Base-by-base conservation (phyloP, 2,113 vertebrate genomes). In the Trogon surrucura region DNA sequence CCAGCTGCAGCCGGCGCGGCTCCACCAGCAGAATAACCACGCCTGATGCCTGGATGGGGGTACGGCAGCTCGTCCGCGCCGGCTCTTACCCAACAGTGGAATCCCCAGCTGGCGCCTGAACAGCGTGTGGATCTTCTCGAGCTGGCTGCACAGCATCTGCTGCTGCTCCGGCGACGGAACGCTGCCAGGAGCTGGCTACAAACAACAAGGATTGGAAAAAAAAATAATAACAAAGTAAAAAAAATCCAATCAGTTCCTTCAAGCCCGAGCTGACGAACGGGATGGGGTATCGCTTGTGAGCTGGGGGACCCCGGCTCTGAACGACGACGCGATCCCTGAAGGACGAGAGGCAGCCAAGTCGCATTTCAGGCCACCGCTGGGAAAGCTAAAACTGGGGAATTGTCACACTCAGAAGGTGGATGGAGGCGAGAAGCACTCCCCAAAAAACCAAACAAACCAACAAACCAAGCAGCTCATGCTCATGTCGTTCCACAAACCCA, bases 51-150 rank as follows among this genome's bases (percentile, higher is more conserved):
- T 21, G 50, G 36, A 22, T 44, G 10, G 5, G 11, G 3, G 0
- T 14, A 32, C 1, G 16, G 16, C 57, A 14, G 78, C 60, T 27
- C 9, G 21, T 30, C 13, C 17, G 6, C 0, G 5, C 1, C 21
- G 1, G 74, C 72, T 80, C 98, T 98, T 97, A 99, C 99, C 99
- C 75, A 99, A 98, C 77, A 99, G 98, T 0, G 99, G 99, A 81
- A 99, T 86, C 32, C 98, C 98, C 98, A 99, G 93, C 98, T 99
- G 99, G 85, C 99, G 98, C 80, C 98, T 98, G 96, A 99, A 99
- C 48, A 99, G 98, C 5, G 97, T 98, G 93, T 99, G 99, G 85
- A 99, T 99, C 93, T 98, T 98, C 94, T 98, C 98, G 4, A 99
- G 98, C 97, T 99, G 99, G 83, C 96, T 92, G 88, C 98, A 98